phyloP scores from a whole-genome alignment of 64 coral and sea anemone genomes.

The Actinia equina region DNA sequence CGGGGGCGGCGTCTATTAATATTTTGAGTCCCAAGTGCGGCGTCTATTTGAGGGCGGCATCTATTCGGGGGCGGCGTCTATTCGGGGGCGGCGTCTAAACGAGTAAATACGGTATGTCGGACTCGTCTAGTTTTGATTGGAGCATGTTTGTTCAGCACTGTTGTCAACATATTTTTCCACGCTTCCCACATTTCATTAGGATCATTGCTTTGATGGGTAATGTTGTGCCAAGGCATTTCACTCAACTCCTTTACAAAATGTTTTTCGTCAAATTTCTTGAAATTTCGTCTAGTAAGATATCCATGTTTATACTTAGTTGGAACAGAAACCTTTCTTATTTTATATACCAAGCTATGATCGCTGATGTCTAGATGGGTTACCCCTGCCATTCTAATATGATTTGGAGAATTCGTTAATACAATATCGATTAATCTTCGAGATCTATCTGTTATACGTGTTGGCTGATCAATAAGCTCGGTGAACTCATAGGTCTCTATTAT shows the following conservation, averaged over 20 bases:
- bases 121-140: conserved; percentile 22
- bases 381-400: conserved; percentile 23
- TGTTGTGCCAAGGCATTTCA: conserved; percentile 19
- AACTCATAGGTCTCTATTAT: conserved; percentile 3
- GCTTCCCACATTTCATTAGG: conserved; percentile 24
- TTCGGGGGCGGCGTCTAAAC: no score
- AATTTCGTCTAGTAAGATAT: conserved; percentile 45
- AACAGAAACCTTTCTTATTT: conserved; percentile 20
- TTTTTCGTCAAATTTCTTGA: conserved; percentile 35
- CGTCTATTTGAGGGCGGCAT: no score
- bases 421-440: conserved; percentile 18
- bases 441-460: conserved; percentile 20
- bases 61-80: no score
- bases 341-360: conserved; percentile 29
- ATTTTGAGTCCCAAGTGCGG: no score
- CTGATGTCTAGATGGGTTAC: conserved; percentile 16
- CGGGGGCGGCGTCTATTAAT: no score
- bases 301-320: conserved; percentile 17
- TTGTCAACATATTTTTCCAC: conserved; percentile 18
- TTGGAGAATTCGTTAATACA: conserved; percentile 14
- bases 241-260: conserved; percentile 25
- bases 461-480: conserved; percentile 9
- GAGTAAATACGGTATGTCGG: background rate
- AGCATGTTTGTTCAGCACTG: conserved; percentile 6
- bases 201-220: background rate